Base-by-base conservation (phyloP, 92 coral and sea anemone genomes). In the Heliopora coerulea region DNA sequence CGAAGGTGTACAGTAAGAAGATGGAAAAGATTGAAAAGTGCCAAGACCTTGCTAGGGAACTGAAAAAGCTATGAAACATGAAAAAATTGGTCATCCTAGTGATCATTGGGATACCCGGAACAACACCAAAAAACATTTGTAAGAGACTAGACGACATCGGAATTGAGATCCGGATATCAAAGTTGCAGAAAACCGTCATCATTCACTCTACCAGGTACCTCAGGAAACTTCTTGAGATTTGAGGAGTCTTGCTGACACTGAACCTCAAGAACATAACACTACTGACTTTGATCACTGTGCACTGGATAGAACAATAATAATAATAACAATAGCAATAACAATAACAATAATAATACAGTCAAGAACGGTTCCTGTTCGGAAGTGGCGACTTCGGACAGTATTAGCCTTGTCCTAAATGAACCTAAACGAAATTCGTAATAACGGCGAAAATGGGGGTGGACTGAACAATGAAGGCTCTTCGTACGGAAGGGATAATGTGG, bases 41-140 rank as follows among this genome's bases (percentile, higher is more conserved):
- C 62, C 31, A 56, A 56, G 62, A 29, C 34, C 62, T 56, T 56
- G 74, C 74, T 42, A 67, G 59, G 23, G 58, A 67, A 41, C 74
- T 67, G 26, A 67, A 25, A 67, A 9, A 18, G 23, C 56, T 67
- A 7, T 67, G 59, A 33, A 24, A 67, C 27, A 46, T 23, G 57
- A 23, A 41, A 28, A 52, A 31, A 29, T 24, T 15, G 60, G 32
- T 72, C 46, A 29, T 54, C 7, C 64, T 65, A 50, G 64, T 72
- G 23, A 54, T 72, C 26, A 35, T 72, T 15, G 65, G 64, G 40
- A 44, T 65, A 9, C 29, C 54, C 40, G 61, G 78, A 54, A 30
- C 78, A 26, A 50, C 78, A 52, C 78, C 65, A 24, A 72, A 52
- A 41, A 54, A 72, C 24, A 29, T 29, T 37, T 39, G 39, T 60